Conservation (phyloP, 2,888 invertebrate genomes). For the Apodemia zela region DNA sequence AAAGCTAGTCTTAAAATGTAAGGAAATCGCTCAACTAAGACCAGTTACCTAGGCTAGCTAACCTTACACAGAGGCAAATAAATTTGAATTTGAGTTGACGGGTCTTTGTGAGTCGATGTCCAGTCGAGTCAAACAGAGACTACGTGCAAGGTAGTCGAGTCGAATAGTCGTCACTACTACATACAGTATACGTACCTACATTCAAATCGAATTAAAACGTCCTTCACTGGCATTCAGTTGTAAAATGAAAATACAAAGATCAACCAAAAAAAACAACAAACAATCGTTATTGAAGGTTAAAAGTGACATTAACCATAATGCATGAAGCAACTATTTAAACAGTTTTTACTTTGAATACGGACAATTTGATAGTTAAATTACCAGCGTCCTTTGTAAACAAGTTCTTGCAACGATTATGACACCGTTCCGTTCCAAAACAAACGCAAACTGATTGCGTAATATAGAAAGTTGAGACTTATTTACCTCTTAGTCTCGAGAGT, state of each 20-base stretch:
- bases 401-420: slow-evolving; percentile 42
- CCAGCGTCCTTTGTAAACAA: slow-evolving; percentile 32
- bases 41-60: no score
- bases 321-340: slow-evolving; percentile 11
- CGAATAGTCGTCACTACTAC: no score
- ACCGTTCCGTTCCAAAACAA: slow-evolving; percentile 49
- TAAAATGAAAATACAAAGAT: slow-evolving; percentile 4
- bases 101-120: no score
- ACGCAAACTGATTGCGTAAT: slow-evolving; percentile 51
- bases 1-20: no score
- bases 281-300: slow-evolving; percentile 3
- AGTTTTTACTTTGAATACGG: background rate
- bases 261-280: background rate
- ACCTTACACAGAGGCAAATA: no score
- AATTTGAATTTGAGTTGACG: no score
- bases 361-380: slow-evolving; percentile 9
- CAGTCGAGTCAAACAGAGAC: no score
- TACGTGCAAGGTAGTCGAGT: no score
- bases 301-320: slow-evolving; percentile 10
- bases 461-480: slow-evolving; percentile 47
- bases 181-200: no score
- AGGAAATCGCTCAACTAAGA: no score
- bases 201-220: no score
- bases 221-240: background rate
- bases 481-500: slow-evolving; percentile 16